phyloP scores from a whole-genome alignment of 2,113 vertebrate species.

The Calyptomena viridis region DNA sequence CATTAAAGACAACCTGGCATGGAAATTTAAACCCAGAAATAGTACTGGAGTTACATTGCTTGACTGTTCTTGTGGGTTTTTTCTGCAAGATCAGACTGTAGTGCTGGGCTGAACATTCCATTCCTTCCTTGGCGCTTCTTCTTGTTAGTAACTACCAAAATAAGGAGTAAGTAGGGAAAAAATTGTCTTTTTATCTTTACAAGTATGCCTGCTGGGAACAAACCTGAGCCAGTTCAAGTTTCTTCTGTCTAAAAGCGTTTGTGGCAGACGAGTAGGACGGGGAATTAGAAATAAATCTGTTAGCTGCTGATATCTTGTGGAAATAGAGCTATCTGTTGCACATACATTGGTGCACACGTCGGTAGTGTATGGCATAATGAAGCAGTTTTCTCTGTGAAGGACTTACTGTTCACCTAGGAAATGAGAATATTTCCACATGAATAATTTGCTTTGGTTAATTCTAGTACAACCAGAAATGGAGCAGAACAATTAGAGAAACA shows the following conservation, averaged over 20 bases:
- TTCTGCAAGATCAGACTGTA: not conserved
- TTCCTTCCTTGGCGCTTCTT: conserved; percentile 19
- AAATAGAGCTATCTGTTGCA: conserved; percentile 18
- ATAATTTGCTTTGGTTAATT: conserved; percentile 18
- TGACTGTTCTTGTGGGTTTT: not conserved
- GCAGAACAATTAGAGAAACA: not conserved
- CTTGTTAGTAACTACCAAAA: conserved; percentile 8
- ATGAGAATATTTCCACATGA: not conserved
- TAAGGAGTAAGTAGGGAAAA: not conserved
- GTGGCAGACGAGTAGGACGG: conserved; percentile 34
- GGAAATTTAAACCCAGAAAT: not conserved
- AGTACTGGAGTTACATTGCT: not conserved
- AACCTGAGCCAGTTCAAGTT: conserved; percentile 67
- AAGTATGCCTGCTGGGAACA: conserved; percentile 67
- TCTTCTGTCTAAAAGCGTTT: conserved; percentile 53
- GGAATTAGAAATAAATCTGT: conserved; percentile 44
- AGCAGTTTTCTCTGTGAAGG: not conserved
- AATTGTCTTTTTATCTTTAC: conserved; percentile 69
- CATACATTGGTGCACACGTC: not conserved
- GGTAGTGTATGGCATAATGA: not conserved
- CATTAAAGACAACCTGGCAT: conserved; percentile 18
- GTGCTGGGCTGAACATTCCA: conserved; percentile 19
- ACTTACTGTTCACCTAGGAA: not conserved
- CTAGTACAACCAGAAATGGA: not conserved
- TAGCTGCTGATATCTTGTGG: conserved; percentile 32